These are phyloP conservation scores for Drosophila truncata DNA, from an alignment of 1,140 invertebrate genomes.

Conservation along the genomic window DNA sequence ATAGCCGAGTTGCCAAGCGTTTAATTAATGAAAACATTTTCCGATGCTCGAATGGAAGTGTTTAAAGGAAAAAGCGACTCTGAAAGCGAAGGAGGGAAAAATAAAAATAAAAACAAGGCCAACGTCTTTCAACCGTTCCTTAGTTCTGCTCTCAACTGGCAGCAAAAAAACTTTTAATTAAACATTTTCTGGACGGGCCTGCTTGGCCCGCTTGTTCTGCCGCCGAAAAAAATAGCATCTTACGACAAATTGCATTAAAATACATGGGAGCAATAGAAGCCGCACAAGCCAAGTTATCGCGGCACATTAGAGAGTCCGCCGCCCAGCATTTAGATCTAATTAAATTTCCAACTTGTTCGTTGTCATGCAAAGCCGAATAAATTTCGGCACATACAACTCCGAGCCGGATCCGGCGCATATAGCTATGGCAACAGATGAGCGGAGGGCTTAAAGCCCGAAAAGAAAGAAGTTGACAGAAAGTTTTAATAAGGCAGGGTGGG, in stretches of 20 bases:
- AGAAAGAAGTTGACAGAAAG: constrained; percentile 77
- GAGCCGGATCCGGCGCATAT: constrained; percentile 12
- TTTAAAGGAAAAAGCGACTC: constrained; percentile 40
- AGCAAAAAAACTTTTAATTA: constrained; percentile 79
- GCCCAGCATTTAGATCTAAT: constrained; percentile 79
- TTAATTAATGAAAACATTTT: constrained; percentile 50
- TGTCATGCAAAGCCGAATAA: constrained; percentile 77
- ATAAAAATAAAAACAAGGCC: constrained; percentile 34
- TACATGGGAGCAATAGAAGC: constrained; percentile 25
- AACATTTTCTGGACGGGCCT: constrained; percentile 73
- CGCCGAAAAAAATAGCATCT: constrained; percentile 50
- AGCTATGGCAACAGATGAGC: constrained; percentile 70
- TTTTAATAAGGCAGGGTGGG: constrained; percentile 76
- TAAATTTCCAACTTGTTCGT: constrained; percentile 73
- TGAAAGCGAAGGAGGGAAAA: constrained; percentile 5
- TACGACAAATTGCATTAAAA: constrained; percentile 71
- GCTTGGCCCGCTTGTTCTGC: constrained; percentile 11
- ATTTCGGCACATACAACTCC: constrained; percentile 40
- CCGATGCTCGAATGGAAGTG: constrained; percentile 17
- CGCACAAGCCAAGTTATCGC: constrained; percentile 21
- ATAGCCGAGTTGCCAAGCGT: constrained; percentile 31
- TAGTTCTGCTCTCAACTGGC: constrained; percentile 34
- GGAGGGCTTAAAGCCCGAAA: constrained; percentile 66
- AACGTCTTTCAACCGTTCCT: constrained; percentile 38
- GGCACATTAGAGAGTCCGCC: constrained; percentile 67